phyloP scores from a whole-genome alignment of 2,797 vertebrate genomes.

The Oreortyx pictus region DNA sequence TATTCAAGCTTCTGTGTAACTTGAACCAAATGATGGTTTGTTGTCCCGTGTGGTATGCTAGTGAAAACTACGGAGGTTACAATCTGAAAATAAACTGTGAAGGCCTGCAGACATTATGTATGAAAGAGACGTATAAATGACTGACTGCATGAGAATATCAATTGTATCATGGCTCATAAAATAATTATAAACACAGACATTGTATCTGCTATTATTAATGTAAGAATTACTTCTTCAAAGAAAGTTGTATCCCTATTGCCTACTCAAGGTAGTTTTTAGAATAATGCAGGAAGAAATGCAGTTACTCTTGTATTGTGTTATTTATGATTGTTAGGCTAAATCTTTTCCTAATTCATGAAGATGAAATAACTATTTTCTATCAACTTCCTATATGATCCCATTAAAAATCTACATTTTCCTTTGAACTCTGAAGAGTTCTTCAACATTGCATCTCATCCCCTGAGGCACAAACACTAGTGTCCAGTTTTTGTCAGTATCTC shows the following conservation, averaged over 20 bases:
- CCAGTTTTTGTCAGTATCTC: neutral
- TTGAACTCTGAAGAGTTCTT: neutral
- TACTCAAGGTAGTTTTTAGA: neutral
- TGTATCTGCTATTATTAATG: neutral
- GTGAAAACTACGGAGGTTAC: neutral
- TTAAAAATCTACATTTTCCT: neutral
- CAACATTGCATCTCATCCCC: neutral
- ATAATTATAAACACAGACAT: neutral
- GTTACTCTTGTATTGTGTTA: neutral
- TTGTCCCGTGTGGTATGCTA: neutral
- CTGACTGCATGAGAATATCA: neutral
- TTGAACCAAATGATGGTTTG: neutral
- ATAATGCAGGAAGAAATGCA: neutral
- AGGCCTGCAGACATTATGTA: neutral
- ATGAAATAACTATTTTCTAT: neutral
- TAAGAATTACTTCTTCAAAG: neutral
- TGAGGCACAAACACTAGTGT: neutral
- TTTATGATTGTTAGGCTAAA: neutral
- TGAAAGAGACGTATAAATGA: neutral
- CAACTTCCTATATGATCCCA: neutral
- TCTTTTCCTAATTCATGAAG: neutral
- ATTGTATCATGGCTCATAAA: slow-evolving; percentile 6
- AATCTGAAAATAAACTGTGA: neutral
- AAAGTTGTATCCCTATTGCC: neutral
- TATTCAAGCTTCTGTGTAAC: neutral